Evolutionary conservation across 2,797 vertebrate species (phyloP), one percentile per base, ranked within the genome.

Genomic region (Craterocephalus amniculus): DNA sequence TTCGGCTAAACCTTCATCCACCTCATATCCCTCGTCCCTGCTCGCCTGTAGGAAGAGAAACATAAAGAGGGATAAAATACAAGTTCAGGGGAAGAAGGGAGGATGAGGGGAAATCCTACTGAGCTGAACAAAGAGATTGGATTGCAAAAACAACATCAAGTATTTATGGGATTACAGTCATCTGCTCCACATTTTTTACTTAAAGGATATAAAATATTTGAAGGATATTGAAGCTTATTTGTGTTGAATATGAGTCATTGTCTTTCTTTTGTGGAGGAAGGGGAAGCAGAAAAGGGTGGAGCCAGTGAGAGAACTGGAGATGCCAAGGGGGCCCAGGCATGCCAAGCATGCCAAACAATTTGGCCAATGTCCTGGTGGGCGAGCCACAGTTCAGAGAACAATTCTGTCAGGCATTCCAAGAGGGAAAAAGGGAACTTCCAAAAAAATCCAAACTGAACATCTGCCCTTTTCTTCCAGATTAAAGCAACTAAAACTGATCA

Each of bases 21-120:
- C 93, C 27, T 95, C 91, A 0, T 91, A 93, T n/a, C 87, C 93
- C 71, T 97, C 96, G 9, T 99, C 96, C 60, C 97, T 94, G 76
- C 73, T 70, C 13, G 96, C 98, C 98, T 99, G 75, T 6, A 52
- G 62, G 48, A 45, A 56, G 14, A 54, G 18, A 63, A 18, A 38
- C 20, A 32, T 43, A 5, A 14, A 36, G 34, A 6, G 40, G n/a
- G 12, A 34, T 16, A 11, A 62, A 22, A 40, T 58, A 22, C n/a
- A n/a, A n/a, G n/a, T n/a, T n/a, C n/a, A 55, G 60, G 38, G 63
- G 55, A 31, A 62, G 7, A 16, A 49, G 48, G 52, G 5, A 59
- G 32, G 26, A 45, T 40, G 32, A 65, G 36, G 56, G 35, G 48
- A 56, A 35, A 18, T 56, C 61, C 72, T 27, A n/a, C 35, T 0